A percentile compares a stretch with the other conserved stretches of the same genome.
phyloP scores from a whole-genome alignment of 2,113 vertebrate species.

The Brienomyrus longianalis region DNA sequence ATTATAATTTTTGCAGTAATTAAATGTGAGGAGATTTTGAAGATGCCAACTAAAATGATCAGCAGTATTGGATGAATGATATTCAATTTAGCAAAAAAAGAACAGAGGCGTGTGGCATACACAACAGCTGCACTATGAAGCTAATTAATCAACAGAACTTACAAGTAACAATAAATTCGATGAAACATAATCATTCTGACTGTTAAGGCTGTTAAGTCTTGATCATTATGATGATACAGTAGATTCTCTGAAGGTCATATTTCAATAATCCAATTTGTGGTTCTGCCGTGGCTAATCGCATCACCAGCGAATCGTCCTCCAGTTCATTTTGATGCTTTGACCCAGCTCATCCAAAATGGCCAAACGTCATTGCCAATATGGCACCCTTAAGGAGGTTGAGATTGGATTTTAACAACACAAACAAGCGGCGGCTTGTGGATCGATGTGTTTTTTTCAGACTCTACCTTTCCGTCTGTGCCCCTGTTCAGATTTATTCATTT shows the following conservation, averaged over 20 bases:
- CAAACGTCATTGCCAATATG: too few species aligned
- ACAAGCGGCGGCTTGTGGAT: neutral
- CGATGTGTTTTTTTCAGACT: neutral
- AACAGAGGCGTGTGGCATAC: neutral
- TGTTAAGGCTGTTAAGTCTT: neutral
- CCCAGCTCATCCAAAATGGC: neutral
- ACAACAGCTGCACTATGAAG: neutral
- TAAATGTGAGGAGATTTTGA: neutral
- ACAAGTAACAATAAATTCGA: neutral
- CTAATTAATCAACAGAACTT: neutral
- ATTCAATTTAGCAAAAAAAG: neutral
- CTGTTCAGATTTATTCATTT: neutral
- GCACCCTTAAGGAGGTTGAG: neutral
- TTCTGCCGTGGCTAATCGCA: neutral
- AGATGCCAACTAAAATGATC: neutral
- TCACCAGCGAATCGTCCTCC: neutral
- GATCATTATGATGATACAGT: neutral
- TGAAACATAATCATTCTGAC: neutral
- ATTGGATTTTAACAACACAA: neutral
- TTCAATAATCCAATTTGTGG: slow-evolving; percentile 1
- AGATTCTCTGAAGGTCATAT: neutral
- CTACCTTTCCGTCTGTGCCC: neutral
- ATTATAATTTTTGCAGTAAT: neutral
- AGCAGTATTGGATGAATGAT: neutral
- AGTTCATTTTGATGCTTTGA: neutral